Evolutionary conservation across 2,113 vertebrate genomes (phyloP).

Genomic region (Struthidea cinerea): DNA sequence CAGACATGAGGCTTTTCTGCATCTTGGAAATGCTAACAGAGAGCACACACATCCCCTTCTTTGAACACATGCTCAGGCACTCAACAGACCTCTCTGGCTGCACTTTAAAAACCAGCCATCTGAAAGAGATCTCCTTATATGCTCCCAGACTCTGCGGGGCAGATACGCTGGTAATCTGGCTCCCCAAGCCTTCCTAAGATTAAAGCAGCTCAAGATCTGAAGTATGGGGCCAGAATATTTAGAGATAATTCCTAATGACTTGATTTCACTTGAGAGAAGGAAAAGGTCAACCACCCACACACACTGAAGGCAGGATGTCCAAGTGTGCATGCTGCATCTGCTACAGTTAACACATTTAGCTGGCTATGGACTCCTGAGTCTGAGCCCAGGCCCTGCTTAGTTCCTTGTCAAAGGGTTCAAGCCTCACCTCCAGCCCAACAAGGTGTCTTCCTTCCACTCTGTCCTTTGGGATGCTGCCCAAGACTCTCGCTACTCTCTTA

Average conservation of each 20-base stretch:
- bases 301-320: rapidly evolving
- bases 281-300: neutral
- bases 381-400: neutral
- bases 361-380: neutral
- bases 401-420: neutral
- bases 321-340: neutral
- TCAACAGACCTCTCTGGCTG: neutral
- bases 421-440: neutral
- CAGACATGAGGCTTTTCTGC: neutral
- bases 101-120: neutral
- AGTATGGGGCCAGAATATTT: neutral
- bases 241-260: neutral
- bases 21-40: neutral
- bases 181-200: neutral
- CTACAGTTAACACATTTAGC: neutral
- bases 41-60: neutral
- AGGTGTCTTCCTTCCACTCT: neutral
- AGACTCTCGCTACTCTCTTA: neutral
- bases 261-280: slow-evolving; percentile 25
- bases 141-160: neutral
- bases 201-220: neutral
- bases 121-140: neutral
- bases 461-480: neutral
- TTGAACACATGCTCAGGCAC: neutral
- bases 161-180: neutral